Percentiles rank a stretch among this genome's conserved stretches.
phyloP scores from a whole-genome alignment of 2,113 vertebrate species.

The Syngnathus floridae region DNA sequence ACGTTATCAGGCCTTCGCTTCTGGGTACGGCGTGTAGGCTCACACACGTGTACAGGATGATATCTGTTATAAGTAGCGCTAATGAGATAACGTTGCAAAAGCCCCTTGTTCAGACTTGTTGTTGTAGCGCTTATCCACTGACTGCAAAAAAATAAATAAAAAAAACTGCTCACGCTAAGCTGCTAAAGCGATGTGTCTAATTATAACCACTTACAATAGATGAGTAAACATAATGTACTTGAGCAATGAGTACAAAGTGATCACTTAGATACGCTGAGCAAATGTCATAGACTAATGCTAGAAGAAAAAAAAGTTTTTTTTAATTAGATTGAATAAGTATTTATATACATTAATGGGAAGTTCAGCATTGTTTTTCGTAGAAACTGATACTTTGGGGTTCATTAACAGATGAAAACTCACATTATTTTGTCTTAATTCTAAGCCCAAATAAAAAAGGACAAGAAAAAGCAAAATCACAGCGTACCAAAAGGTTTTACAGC shows the following conservation, averaged over 20 bases:
- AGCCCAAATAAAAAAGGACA: background rate
- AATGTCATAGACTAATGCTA: slow-evolving; percentile 9
- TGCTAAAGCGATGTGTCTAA: slow-evolving; percentile 40
- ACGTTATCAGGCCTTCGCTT: slow-evolving; percentile 44
- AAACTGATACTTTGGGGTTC: background rate
- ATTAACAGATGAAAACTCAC: background rate
- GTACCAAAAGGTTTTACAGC: background rate
- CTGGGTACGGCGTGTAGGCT: slow-evolving; percentile 39
- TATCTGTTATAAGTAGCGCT: slow-evolving; percentile 69
- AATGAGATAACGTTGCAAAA: slow-evolving; percentile 65
- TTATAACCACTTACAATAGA: slow-evolving; percentile 41
- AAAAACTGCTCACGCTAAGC: slow-evolving; percentile 30
- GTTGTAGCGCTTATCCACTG: slow-evolving; percentile 34
- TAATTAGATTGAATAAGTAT: background rate
- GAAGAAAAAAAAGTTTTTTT: background rate
- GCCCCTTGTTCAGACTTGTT: slow-evolving; percentile 49
- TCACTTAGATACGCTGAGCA: slow-evolving; percentile 35
- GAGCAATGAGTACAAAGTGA: slow-evolving; percentile 19
- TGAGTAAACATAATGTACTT: slow-evolving; percentile 38
- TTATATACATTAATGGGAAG: background rate
- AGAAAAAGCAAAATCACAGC: background rate
- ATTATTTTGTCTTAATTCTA: background rate
- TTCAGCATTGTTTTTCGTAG: background rate
- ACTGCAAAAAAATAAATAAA: slow-evolving; percentile 30
- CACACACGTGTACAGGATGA: slow-evolving; percentile 51